Percentiles rank a stretch among this genome's conserved stretches.
Conservation (phyloP, 2,113 vertebrate species). For the Lanius collurio region DNA sequence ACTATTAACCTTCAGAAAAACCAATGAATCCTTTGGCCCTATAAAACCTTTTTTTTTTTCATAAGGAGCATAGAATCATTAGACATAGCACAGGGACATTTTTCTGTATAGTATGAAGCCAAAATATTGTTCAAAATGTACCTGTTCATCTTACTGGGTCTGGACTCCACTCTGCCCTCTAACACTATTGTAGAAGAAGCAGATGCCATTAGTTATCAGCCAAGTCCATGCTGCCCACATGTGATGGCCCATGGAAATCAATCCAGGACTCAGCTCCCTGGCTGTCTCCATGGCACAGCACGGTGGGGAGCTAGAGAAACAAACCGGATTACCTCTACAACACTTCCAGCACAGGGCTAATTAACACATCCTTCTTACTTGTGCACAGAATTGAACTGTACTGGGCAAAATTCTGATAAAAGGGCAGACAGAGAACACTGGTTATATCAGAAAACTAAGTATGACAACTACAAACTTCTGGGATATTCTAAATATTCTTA, state of each 20-base stretch:
- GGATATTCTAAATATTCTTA: not conserved
- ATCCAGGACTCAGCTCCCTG: not conserved
- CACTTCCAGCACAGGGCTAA: not conserved
- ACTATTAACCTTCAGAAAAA: not conserved
- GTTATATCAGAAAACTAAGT: not conserved
- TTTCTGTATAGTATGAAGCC: not conserved
- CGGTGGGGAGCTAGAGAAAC: not conserved
- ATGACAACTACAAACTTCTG: not conserved
- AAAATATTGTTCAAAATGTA: not conserved
- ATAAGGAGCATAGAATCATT: not conserved
- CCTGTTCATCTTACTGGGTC: not conserved
- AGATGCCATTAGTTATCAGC: not conserved
- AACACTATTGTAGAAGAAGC: not conserved
- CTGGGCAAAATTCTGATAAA: not conserved
- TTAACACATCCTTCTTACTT: not conserved
- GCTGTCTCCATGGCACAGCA: not conserved
- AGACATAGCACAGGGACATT: not conserved
- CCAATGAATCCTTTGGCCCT: not conserved
- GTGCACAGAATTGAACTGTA: not conserved
- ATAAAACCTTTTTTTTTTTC: not conserved
- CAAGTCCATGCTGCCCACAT: not conserved
- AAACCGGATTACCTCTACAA: not conserved
- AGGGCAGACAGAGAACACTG: not conserved
- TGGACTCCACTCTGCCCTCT: not conserved
- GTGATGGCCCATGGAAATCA: not conserved